Base-by-base conservation (phyloP, 2,888 invertebrate genomes). In the Tubulanus polymorphus region DNA sequence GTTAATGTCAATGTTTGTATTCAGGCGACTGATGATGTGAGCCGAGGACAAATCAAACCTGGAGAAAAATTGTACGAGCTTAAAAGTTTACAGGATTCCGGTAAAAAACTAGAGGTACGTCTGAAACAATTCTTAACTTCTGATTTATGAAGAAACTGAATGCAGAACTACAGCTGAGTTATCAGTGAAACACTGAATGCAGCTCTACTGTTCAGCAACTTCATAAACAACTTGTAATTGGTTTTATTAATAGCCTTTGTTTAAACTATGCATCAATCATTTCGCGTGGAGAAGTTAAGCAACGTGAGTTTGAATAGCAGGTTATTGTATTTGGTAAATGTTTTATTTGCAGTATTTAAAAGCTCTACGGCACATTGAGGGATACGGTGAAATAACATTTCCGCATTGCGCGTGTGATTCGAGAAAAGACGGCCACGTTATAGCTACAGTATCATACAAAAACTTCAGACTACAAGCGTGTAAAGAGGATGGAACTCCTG, bases 1-100 rank as follows among this genome's bases (percentile, higher is more conserved):
- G n/a, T n/a, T 86, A 66, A 67, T 23, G 56, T 65, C 15, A 60
- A 73, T 23, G 20, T 20, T 37, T 30, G 37, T 6, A 91, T 91
- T 87, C 91, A 94, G 87, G 91, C 94, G 0, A 89, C 95, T 12
- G 94, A 95, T 74, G 94, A 94, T 79, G 93, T 95, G 57, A 94
- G 94, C 81, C 86, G 93, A 68, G 93, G 94, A 57, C 90, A 91
- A 75, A 89, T 95, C 68, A 86, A 86, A 60, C 90, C 95, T 15
- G 91, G 90, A 52, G 91, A 93, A 66, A 87, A 93, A 47, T 84
- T 96, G 23, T 97, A 96, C 81, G 95, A 97, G 80, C 83, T 99
- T 60, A 97, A 96, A 82, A 93, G 95, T 30, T 83, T 96, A 54
- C 96, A 96, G 79, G 91, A 94, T 75, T 86, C 89, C 69, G 87